phyloP scores from a whole-genome alignment of 2,888 invertebrate species.

The Xylophagus ater region DNA sequence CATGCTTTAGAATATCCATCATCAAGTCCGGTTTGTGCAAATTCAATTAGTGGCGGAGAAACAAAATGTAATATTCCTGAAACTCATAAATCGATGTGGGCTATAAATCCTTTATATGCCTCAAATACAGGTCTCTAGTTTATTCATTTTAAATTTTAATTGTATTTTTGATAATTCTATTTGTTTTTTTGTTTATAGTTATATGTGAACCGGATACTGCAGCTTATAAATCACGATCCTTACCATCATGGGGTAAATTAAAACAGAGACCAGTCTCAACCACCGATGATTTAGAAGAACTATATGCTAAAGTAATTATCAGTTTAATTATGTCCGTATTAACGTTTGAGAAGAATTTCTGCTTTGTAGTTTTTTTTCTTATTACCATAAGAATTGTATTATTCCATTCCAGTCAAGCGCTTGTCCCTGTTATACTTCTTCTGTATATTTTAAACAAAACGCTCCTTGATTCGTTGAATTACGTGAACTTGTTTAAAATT shows the following conservation, averaged over 20 bases:
- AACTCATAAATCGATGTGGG: conserved; percentile 23
- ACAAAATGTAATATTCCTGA: conserved; percentile 19
- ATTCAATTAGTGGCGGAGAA: conserved; percentile 15
- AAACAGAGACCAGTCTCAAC: conserved; percentile 56
- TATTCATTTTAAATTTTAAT: neutral
- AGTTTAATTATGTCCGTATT: too few relatives aligned
- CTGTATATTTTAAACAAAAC: too few relatives aligned
- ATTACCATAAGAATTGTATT: too few relatives aligned
- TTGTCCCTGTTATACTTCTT: too few relatives aligned
- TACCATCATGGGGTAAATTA: conserved; percentile 56
- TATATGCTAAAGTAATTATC: conserved; percentile 56
- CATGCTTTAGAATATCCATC: conserved; percentile 12
- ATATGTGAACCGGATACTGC: conserved; percentile 47
- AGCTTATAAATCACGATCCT: conserved; percentile 49
- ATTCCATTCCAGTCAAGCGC: too few relatives aligned
- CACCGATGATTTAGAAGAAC: conserved; percentile 55
- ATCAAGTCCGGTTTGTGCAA: conserved; percentile 10
- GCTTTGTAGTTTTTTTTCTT: too few relatives aligned
- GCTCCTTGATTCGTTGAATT: too few relatives aligned
- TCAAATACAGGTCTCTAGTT: conserved; percentile 48
- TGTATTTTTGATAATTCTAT: conserved; percentile 2
- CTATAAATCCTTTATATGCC: conserved; percentile 40
- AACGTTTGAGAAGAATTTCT: too few relatives aligned
- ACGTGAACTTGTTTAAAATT: too few relatives aligned
- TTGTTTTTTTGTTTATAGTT: conserved; percentile 38